Percentiles rank a stretch among this genome's conserved stretches.
Evolutionary conservation across 2,113 vertebrate genomes (phyloP).

Genomic region (Nicator chloris): DNA sequence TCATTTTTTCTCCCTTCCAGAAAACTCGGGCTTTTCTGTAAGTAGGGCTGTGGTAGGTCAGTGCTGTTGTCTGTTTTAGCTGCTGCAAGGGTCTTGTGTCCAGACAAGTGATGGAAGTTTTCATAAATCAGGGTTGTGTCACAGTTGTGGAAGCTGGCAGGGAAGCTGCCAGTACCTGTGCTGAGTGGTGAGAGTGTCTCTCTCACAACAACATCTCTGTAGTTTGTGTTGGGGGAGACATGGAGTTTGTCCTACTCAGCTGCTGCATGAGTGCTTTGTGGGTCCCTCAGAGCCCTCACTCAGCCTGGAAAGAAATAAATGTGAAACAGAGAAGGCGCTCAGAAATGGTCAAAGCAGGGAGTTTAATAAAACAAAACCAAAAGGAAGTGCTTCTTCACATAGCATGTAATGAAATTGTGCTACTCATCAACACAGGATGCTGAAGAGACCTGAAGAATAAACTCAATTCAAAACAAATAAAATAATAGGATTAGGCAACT

Average conservation of each 20-base stretch:
- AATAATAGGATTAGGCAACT: slow-evolving; percentile 28
- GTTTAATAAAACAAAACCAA: background rate
- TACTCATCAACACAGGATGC: background rate
- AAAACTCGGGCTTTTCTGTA: background rate
- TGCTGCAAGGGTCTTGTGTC: background rate
- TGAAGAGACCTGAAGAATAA: slow-evolving; percentile 13
- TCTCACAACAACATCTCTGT: background rate
- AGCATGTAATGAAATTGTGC: slow-evolving; percentile 11
- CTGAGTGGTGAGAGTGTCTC: background rate
- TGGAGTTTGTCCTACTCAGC: background rate
- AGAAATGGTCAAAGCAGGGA: background rate
- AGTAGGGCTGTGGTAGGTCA: background rate
- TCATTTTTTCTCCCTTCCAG: background rate
- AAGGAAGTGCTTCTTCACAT: slow-evolving; percentile 23
- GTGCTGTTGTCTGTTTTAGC: background rate
- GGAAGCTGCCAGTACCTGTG: background rate
- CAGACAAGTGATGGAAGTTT: background rate
- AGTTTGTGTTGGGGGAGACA: background rate
- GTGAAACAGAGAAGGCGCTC: background rate
- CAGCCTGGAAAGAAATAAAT: background rate
- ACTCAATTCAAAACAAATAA: background rate
- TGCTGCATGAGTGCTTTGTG: background rate
- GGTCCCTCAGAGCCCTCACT: background rate
- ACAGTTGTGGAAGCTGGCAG: background rate
- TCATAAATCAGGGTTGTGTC: background rate